Evolutionary conservation across 2,888 invertebrate genomes (phyloP).

Genomic region (Volucella zonaria): DNA sequence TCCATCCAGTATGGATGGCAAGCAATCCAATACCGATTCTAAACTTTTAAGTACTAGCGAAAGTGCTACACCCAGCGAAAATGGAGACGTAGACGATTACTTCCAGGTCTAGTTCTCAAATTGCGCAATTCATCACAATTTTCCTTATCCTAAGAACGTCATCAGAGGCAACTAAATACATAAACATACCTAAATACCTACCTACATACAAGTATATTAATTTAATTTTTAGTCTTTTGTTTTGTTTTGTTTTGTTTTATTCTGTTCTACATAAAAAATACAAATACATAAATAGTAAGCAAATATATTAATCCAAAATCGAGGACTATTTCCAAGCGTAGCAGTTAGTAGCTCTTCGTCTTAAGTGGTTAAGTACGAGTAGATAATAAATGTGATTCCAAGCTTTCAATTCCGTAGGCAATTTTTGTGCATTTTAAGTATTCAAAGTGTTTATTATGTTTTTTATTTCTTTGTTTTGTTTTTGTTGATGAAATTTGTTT

Average conservation of each 20-base stretch:
- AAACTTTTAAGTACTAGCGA: slow-evolving; percentile 57
- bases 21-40: slow-evolving; percentile 63
- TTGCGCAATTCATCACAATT: slow-evolving; percentile 46
- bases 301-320: slow-evolving; percentile 34
- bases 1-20: slow-evolving; percentile 62
- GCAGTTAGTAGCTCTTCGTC: slow-evolving; percentile 49
- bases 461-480: slow-evolving; percentile 21
- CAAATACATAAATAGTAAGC: slow-evolving; percentile 16
- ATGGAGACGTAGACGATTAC: slow-evolving; percentile 82
- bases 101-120: slow-evolving; percentile 81
- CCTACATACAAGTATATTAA: not conserved
- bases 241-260: slow-evolving; percentile 12
- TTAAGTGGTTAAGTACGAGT: slow-evolving; percentile 44
- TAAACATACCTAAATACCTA: slow-evolving; percentile 35
- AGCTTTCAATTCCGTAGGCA: slow-evolving; percentile 66
- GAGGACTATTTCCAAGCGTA: slow-evolving; percentile 34
- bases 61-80: slow-evolving; percentile 74
- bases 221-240: too few relatives aligned
- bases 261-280: slow-evolving; percentile 13
- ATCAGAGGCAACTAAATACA: slow-evolving; percentile 66
- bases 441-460: slow-evolving; percentile 1
- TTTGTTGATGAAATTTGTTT: slow-evolving; percentile 24
- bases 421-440: slow-evolving; percentile 52
- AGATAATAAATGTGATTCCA: slow-evolving; percentile 67
- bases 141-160: slow-evolving; percentile 59